These are phyloP conservation scores for Protophormia terraenovae DNA, from an alignment of 2,888 invertebrate species.

Conservation along the genomic window DNA sequence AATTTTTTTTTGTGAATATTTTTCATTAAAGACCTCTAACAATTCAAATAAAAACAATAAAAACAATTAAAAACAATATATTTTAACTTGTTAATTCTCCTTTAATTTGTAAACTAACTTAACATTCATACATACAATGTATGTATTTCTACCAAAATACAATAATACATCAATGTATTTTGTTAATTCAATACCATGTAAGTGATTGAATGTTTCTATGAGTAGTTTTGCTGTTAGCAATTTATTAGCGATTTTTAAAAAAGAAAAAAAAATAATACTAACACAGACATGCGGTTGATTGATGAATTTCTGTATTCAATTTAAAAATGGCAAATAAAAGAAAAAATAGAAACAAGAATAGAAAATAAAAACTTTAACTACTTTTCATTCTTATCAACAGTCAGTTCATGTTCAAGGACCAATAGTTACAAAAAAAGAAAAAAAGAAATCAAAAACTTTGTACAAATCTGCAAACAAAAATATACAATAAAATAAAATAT, in stretches of 20 bases:
- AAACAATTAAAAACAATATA: no score
- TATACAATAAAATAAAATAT: background rate
- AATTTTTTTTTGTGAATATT: no score
- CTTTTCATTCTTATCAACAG: conserved; percentile 8
- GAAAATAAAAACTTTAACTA: background rate
- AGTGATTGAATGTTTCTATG: background rate
- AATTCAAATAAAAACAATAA: no score
- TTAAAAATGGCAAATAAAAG: background rate
- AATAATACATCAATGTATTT: background rate
- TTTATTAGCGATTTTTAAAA: background rate
- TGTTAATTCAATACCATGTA: background rate
- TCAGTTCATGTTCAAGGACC: conserved; percentile 27
- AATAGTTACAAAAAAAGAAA: background rate
- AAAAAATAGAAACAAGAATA: background rate
- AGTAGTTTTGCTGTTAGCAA: background rate
- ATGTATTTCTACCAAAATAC: background rate
- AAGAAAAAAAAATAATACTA: background rate
- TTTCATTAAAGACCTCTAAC: no score
- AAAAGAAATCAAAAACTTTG: background rate
- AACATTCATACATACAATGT: no score
- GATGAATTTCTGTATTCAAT: conserved; percentile 30
- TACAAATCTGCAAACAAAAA: background rate
- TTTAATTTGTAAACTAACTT: no score
- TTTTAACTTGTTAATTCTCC: no score
- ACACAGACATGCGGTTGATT: conserved; percentile 11